phyloP scores from a whole-genome alignment of 2,888 invertebrate species.

The Nemurella pictetii region DNA sequence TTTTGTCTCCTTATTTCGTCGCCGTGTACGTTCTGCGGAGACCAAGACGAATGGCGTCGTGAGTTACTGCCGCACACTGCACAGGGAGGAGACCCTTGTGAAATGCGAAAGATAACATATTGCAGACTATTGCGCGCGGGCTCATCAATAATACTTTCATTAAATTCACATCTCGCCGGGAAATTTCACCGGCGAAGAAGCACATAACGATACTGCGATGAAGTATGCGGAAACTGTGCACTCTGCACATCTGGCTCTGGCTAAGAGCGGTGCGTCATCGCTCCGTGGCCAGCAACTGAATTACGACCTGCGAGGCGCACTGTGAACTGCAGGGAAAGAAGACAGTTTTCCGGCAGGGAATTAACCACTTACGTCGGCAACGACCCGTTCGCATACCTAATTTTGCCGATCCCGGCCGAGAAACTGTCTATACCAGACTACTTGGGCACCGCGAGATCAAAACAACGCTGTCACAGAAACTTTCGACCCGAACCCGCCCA shows the following conservation, averaged over 20 bases:
- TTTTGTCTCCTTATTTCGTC: background rate
- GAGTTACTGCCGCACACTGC: background rate
- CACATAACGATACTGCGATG: background rate
- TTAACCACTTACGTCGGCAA: background rate
- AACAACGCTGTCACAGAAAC: background rate
- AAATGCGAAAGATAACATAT: background rate
- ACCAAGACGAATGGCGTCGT: background rate
- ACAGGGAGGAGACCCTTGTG: background rate
- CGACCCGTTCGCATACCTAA: background rate
- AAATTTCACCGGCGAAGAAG: background rate
- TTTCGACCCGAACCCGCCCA: background rate
- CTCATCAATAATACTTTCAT: background rate
- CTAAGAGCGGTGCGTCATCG: background rate
- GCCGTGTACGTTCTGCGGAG: background rate
- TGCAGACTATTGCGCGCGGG: background rate
- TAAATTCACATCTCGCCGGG: background rate
- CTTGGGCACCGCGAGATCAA: background rate
- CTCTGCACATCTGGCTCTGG: background rate
- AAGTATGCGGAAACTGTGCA: background rate
- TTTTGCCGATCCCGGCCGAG: background rate
- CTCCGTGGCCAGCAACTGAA: background rate
- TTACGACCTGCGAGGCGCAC: too few species aligned
- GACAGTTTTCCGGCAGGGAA: background rate
- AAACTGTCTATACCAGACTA: background rate
- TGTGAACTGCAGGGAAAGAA: background rate